Percentiles rank a stretch among this genome's conserved stretches.
phyloP scores from a whole-genome alignment of 2,797 vertebrate species.

The Microhierax caerulescens region DNA sequence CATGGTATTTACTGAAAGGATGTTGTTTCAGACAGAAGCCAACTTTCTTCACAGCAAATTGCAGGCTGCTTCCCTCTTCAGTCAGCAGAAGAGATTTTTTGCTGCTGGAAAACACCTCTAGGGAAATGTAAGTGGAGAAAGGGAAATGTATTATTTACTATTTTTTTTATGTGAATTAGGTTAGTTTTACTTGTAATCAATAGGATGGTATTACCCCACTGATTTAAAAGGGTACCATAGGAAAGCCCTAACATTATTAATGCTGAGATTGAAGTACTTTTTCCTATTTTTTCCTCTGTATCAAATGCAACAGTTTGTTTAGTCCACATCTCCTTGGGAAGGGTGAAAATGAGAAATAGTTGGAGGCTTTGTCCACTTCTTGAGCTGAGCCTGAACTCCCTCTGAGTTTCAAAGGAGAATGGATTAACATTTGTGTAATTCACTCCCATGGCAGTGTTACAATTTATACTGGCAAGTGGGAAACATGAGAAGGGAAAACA shows the following conservation, averaged over 20 bases:
- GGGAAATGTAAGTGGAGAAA: background rate
- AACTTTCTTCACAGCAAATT: constrained; percentile 56
- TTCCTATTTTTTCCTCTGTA: background rate
- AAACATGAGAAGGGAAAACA: background rate
- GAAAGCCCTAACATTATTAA: background rate
- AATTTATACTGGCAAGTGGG: background rate
- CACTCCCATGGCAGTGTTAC: background rate
- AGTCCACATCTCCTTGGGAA: background rate
- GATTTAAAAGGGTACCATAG: background rate
- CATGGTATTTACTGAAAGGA: background rate
- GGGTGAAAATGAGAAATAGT: background rate
- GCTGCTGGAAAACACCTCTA: background rate
- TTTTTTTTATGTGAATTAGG: background rate
- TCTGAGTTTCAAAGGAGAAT: background rate
- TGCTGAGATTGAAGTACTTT: background rate
- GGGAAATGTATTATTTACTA: background rate
- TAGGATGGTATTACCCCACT: background rate
- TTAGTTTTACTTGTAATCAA: background rate
- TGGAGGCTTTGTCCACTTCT: background rate
- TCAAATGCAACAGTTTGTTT: background rate
- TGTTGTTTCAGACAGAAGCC: constrained; percentile 62
- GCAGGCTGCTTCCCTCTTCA: constrained; percentile 60
- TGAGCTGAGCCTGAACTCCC: background rate
- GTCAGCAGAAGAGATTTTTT: constrained; percentile 63
- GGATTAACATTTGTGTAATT: background rate